phyloP scores from a whole-genome alignment of 2,888 invertebrate genomes.

The Microdon myrmicae region DNA sequence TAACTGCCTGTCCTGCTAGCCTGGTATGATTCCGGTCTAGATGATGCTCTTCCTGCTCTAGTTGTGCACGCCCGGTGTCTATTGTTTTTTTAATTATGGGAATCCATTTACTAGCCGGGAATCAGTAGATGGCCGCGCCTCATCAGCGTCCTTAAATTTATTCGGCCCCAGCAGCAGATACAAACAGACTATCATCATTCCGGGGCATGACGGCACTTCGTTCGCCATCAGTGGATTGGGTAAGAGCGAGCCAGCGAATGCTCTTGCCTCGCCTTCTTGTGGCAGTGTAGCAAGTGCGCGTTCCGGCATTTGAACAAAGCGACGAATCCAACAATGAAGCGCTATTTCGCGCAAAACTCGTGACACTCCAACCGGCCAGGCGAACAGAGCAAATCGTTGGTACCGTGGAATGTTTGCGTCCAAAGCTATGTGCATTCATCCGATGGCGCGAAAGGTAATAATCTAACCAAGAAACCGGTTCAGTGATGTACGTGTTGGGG shows the following conservation, averaged over 20 bases:
- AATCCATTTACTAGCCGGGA: no score
- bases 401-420: slow-evolving; percentile 40
- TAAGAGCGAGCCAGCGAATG: slow-evolving; percentile 38
- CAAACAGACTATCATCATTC: slow-evolving; percentile 50
- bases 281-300: slow-evolving; percentile 45
- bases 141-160: slow-evolving; percentile 20
- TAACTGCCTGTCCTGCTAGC: slow-evolving; percentile 57
- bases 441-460: no score
- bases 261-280: background rate
- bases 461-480: no score
- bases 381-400: slow-evolving; percentile 56
- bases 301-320: slow-evolving; percentile 33
- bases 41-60: slow-evolving; percentile 68
- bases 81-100: slow-evolving; percentile 31
- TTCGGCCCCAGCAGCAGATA: slow-evolving; percentile 41
- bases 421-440: background rate
- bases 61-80: slow-evolving; percentile 55
- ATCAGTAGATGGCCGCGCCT: background rate
- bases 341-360: slow-evolving; percentile 65
- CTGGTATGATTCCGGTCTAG: slow-evolving; percentile 67
- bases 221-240: slow-evolving; percentile 18
- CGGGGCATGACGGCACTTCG: slow-evolving; percentile 38
- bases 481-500: no score
- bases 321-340: slow-evolving; percentile 53
- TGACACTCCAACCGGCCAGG: slow-evolving; percentile 66